A percentile compares a stretch with the other conserved stretches of the same genome.
phyloP scores from a whole-genome alignment of 1,140 invertebrate species.

The Marisa cornuarietis region DNA sequence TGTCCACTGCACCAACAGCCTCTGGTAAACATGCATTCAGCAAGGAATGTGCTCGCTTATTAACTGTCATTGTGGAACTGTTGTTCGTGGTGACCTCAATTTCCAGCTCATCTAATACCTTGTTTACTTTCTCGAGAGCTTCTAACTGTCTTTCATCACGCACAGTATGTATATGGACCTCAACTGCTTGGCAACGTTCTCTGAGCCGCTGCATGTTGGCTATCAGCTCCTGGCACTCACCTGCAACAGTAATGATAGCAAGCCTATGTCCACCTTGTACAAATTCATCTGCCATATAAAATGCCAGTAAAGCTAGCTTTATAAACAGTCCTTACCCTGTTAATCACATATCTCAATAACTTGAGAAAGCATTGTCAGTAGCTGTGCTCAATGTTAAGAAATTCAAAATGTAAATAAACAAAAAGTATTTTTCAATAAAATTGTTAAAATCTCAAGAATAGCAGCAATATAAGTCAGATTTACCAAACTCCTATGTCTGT shows the following conservation, averaged over 20 bases:
- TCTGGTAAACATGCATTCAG: constrained; percentile 23
- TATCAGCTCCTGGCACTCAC: constrained; percentile 15
- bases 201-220: constrained; percentile 20
- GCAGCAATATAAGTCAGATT: not conserved
- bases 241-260: not conserved
- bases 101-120: constrained; percentile 10
- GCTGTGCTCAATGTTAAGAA: not conserved
- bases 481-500: too few species aligned
- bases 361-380: not conserved
- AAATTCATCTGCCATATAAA: not conserved
- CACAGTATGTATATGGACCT: constrained; percentile 16
- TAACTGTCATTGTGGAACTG: not conserved
- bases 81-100: not conserved
- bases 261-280: not conserved
- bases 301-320: not conserved
- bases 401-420: not conserved
- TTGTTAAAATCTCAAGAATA: not conserved
- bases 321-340: not conserved
- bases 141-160: constrained; percentile 14
- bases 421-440: not conserved
- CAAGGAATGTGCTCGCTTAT: not conserved
- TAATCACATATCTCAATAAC: too few species aligned
- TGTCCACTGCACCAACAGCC: constrained; percentile 7
- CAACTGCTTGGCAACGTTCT: constrained; percentile 3
- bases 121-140: constrained; percentile 7